Percentiles rank a stretch among this genome's conserved stretches.
These are phyloP conservation scores for Alentia gelatinosa DNA, from an alignment of 2,888 invertebrate genomes.

Conservation along the genomic window DNA sequence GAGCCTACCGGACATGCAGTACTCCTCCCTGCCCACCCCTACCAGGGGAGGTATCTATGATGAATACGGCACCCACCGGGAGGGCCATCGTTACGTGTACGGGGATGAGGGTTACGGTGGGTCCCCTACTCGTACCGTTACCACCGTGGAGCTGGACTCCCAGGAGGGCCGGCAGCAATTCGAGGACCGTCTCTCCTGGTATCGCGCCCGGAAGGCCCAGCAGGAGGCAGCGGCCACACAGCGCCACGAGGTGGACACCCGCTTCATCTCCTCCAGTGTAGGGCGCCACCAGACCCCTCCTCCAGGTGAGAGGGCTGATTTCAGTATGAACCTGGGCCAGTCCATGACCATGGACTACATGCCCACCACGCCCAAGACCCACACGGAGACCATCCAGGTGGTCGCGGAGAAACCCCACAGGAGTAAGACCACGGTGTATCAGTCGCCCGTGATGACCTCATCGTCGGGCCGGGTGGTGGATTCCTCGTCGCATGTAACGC, in stretches of 20 bases:
- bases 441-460: neutral
- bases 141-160: conserved; percentile 15
- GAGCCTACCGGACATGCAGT: conserved; percentile 49
- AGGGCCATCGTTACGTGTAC: neutral
- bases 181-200: conserved; percentile 31
- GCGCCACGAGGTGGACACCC: neutral
- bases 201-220: neutral
- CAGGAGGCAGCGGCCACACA: neutral
- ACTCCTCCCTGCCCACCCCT: too few relatives aligned
- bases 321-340: conserved; percentile 64
- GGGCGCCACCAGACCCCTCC: neutral
- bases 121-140: conserved; percentile 22
- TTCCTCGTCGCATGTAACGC: neutral
- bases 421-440: neutral
- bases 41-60: neutral
- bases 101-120: conserved; percentile 27
- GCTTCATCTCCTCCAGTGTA: neutral
- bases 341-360: conserved; percentile 66
- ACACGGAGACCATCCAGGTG: neutral
- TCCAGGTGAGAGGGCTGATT: conserved; percentile 42
- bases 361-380: conserved; percentile 40
- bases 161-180: neutral
- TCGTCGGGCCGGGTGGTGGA: neutral
- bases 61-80: neutral
- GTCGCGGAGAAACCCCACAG: neutral